Evolutionary conservation across 2,113 vertebrate species (phyloP).

Genomic region (Tretioscincus oriximinensis): DNA sequence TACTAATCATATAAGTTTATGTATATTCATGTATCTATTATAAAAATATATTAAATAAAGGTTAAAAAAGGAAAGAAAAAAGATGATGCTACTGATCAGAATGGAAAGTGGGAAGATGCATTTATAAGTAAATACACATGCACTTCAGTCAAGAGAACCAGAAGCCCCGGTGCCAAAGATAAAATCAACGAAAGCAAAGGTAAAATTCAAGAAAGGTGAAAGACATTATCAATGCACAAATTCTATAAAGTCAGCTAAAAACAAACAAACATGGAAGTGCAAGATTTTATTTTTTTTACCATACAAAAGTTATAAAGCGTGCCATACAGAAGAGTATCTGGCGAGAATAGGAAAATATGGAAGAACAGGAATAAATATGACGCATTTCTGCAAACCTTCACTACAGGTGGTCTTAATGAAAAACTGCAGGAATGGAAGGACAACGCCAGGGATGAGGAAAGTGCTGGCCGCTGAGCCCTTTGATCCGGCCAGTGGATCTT

Average conservation of each 20-base stretch:
- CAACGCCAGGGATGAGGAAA: too few relatives aligned
- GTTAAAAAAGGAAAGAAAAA: too few relatives aligned
- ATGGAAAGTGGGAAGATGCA: background rate
- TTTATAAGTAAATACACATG: too few relatives aligned
- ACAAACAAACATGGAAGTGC: slow-evolving; percentile 7
- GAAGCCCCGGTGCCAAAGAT: background rate
- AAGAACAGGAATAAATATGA: background rate
- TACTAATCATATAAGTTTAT: background rate
- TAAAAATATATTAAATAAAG: too few relatives aligned
- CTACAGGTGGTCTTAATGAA: background rate
- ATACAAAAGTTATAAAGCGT: slow-evolving; percentile 5
- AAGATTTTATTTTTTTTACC: background rate
- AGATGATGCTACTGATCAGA: background rate
- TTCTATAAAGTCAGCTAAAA: too few relatives aligned
- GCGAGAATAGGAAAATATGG: background rate
- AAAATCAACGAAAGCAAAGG: background rate
- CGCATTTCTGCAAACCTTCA: background rate
- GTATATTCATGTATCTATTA: too few relatives aligned
- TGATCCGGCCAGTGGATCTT: too few relatives aligned
- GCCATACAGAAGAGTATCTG: background rate
- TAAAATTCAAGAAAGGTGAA: background rate
- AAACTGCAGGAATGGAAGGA: background rate
- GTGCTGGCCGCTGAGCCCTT: too few relatives aligned
- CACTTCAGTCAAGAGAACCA: background rate
- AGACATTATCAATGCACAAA: background rate